phyloP scores from a whole-genome alignment of 2,113 vertebrate species.

The Perca fluviatilis region DNA sequence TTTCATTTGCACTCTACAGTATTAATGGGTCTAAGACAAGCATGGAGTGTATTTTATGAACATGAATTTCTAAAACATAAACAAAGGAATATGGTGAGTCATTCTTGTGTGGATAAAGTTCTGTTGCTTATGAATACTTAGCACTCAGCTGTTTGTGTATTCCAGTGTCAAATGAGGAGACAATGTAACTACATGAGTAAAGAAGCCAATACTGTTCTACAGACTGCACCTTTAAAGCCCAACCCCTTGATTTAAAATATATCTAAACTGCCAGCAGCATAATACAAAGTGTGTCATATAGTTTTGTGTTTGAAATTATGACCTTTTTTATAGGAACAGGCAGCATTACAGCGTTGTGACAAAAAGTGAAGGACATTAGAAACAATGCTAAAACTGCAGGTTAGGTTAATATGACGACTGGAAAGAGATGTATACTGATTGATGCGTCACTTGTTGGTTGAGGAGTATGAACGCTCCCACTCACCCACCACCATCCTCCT shows the following conservation, averaged over 20 bases:
- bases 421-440: slow-evolving; percentile 18
- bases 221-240: slow-evolving; percentile 26
- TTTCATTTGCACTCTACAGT: background rate
- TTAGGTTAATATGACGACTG: slow-evolving; percentile 1
- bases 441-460: slow-evolving; percentile 52
- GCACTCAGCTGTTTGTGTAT: slow-evolving; percentile 31
- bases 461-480: slow-evolving; percentile 33
- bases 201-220: background rate
- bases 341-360: background rate
- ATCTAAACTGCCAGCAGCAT: background rate
- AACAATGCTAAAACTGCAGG: background rate
- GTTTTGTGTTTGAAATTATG: background rate
- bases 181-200: background rate
- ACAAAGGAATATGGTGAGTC: slow-evolving; percentile 41
- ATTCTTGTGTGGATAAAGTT: slow-evolving; percentile 19
- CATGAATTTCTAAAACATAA: slow-evolving; percentile 35
- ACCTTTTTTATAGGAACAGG: background rate
- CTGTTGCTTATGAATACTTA: slow-evolving; percentile 5
- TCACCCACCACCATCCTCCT: slow-evolving; percentile 28
- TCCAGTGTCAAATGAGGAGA: slow-evolving; percentile 27
- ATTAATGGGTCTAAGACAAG: slow-evolving; percentile 12
- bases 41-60: slow-evolving; percentile 14
- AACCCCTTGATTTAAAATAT: background rate
- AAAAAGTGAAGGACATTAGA: background rate
- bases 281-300: background rate